These are phyloP conservation scores for Brevimyrus niger DNA, from an alignment of 2,113 vertebrate genomes.

Conservation along the genomic window DNA sequence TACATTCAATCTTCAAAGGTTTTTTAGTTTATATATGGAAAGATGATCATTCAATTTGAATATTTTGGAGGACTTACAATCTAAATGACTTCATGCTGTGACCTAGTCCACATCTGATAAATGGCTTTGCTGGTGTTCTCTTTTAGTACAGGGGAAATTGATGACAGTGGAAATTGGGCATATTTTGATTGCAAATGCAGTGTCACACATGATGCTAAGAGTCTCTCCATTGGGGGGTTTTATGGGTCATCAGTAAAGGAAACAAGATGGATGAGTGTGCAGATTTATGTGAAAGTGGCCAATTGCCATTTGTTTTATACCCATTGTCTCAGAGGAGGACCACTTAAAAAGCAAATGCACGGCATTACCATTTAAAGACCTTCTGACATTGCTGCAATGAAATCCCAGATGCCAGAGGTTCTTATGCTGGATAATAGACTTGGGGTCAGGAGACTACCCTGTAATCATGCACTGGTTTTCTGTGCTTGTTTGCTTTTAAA, in stretches of 20 bases:
- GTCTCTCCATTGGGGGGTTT: neutral
- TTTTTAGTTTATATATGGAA: neutral
- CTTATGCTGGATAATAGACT: constrained; percentile 1
- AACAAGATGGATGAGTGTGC: constrained; percentile 14
- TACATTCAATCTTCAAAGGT: neutral
- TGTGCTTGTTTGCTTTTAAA: neutral
- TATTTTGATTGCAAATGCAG: constrained; percentile 13
- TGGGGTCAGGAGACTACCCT: neutral
- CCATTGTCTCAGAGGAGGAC: neutral
- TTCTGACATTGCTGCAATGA: neutral
- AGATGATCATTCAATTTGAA: neutral
- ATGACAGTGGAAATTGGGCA: neutral
- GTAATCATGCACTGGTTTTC: neutral
- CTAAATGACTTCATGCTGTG: neutral
- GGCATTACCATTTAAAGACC: constrained; percentile 8
- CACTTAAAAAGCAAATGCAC: constrained; percentile 19
- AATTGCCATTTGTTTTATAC: constrained; percentile 1
- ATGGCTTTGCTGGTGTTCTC: neutral
- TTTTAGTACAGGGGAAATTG: constrained; percentile 13
- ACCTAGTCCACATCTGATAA: neutral
- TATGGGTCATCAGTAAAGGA: constrained; percentile 7
- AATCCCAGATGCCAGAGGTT: neutral
- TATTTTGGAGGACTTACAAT: neutral
- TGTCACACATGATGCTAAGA: neutral
- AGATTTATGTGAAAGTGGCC: neutral